Conservation (phyloP, 2,113 vertebrate species). For the Cairina moschata region DNA sequence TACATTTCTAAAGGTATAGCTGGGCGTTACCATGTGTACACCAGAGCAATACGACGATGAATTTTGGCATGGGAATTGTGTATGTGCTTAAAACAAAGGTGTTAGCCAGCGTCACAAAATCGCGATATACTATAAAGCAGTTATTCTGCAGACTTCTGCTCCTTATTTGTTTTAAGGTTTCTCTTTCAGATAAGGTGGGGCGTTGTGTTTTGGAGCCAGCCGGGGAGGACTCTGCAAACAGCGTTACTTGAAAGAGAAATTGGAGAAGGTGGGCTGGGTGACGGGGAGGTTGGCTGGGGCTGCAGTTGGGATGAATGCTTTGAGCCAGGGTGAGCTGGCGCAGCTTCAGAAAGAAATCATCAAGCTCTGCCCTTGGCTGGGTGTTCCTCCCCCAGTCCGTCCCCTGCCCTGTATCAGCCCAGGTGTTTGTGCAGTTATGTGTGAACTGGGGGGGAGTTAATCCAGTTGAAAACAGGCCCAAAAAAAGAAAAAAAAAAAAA, state of each 20-base stretch:
- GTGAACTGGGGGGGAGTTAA: background rate
- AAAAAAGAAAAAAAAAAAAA: too few relatives aligned
- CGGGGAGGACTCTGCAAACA: background rate
- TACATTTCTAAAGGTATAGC: background rate
- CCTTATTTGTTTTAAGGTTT: conserved; percentile 17
- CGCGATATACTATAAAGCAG: background rate
- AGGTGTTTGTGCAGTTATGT: conserved; percentile 5
- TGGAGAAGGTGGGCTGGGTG: conserved; percentile 22
- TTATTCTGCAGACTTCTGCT: background rate
- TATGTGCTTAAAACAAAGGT: background rate
- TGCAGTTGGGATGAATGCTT: background rate
- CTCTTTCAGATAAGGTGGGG: background rate
- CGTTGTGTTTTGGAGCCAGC: conserved; percentile 8
- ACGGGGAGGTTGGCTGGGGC: background rate
- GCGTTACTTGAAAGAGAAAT: conserved; percentile 10
- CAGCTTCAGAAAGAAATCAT: background rate
- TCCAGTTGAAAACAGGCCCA: background rate
- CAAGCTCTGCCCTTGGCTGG: conserved; percentile 4
- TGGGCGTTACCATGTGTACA: background rate
- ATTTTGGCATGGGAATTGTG: background rate
- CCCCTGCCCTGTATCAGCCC: background rate
- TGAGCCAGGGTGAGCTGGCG: background rate
- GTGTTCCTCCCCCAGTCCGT: background rate
- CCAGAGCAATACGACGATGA: background rate
- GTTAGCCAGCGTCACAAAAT: background rate